Conservation (phyloP, 2,888 invertebrate genomes). For the Agonopterix alstromeriana region DNA sequence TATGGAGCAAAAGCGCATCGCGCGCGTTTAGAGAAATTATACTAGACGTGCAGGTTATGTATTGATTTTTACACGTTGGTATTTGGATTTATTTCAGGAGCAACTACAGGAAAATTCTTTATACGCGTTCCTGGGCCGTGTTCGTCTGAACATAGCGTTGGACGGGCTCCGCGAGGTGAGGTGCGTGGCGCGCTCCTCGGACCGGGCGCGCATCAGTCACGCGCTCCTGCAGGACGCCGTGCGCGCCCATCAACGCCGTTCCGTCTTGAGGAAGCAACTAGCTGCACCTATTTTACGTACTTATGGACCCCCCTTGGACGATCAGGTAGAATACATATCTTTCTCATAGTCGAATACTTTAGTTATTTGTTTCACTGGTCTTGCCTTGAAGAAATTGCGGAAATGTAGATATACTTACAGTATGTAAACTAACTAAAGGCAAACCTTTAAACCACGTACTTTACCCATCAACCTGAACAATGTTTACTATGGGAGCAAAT, state of each 20-base stretch:
- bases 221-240: slow-evolving; percentile 44
- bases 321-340: slow-evolving; percentile 28
- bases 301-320: slow-evolving; percentile 42
- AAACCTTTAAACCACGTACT: too few species aligned
- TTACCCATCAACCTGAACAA: too few species aligned
- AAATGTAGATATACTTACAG: too few species aligned
- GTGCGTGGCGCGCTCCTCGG: slow-evolving; percentile 42
- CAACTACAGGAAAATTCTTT: slow-evolving; percentile 39
- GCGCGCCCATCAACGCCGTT: slow-evolving; percentile 41
- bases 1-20: too few species aligned
- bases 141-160: slow-evolving; percentile 48
- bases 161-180: slow-evolving; percentile 52
- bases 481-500: too few species aligned
- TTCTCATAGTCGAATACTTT: too few species aligned
- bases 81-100: slow-evolving; percentile 21
- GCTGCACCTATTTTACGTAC: slow-evolving; percentile 35
- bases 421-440: too few species aligned
- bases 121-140: slow-evolving; percentile 49
- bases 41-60: background rate
- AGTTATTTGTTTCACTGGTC: too few species aligned
- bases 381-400: too few species aligned
- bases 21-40: slow-evolving; percentile 8
- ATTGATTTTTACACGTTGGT: background rate
- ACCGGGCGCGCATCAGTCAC: slow-evolving; percentile 31
- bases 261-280: slow-evolving; percentile 12